Base-by-base conservation (phyloP, 2,797 vertebrate species). In the Rhodeus uyekii region DNA sequence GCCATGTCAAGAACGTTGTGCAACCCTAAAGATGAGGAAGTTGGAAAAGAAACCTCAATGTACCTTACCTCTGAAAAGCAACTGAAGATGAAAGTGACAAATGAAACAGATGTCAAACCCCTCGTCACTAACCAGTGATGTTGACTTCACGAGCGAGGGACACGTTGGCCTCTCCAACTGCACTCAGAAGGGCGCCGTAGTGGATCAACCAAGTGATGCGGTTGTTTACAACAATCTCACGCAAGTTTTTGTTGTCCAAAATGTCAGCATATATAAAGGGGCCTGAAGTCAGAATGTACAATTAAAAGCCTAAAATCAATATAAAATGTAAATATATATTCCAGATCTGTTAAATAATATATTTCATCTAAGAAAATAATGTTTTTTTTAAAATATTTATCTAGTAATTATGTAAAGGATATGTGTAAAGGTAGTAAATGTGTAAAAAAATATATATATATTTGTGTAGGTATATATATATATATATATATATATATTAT, bases 161-260 rank as follows among this genome's bases (percentile, higher is more conserved):
- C 9, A 99, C 96, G 0, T 99, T 98, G 0, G 96, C 95, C 85
- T 99, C 97, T 2, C 97, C 97, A 0, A 96, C 94, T 0, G 96
- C 97, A 10, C 97, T 99, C 86, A 99, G 96, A 84, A 99, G 90
- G 32, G 96, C 97, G 0, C 97, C 97, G 85, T 99, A 99, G 89
- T 99, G 98, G 72, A 99, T 93, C 9, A 99, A 89, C 98, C 98
- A 99, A 2, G 95, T 97, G 88, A 99, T 95, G n/a, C 97, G 94
- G 87, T 98, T 96, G 91, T 98, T 99, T 71, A 98, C 97, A 89
- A 99, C 96, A 0, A 96, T 96, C 89, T 98, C 97, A 9, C 95
- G 92, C 61, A 98, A 94, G 78, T 95, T 96, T 93, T 97, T 98
- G 90, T 96, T 96, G 91, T 99, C 98, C 93, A 99, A 84, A 86